Evolutionary conservation across 37 sponge, comb jelly and placozoan genomes (phyloP).

Genomic region (Ephydatia muelleri): DNA sequence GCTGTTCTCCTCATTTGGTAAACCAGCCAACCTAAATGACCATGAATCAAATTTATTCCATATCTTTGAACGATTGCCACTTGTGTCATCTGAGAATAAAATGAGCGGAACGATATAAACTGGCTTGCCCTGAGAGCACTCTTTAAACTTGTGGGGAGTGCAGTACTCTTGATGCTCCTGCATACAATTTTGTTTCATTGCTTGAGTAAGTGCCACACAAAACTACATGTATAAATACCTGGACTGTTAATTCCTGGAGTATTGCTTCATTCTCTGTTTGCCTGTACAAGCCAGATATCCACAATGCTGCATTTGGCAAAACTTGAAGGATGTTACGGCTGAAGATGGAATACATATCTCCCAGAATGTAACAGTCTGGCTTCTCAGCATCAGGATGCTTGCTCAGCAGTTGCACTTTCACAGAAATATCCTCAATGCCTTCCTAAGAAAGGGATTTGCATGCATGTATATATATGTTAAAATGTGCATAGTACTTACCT

Average conservation of each 20-base stretch:
- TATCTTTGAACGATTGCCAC: conserved; percentile 27
- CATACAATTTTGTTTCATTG: neutral
- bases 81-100: conserved; percentile 29
- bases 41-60: conserved; percentile 38
- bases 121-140: neutral
- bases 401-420: neutral
- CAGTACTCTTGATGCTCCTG: neutral
- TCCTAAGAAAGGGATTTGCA: neutral
- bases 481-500: neutral
- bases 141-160: conserved; percentile 10
- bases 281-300: neutral
- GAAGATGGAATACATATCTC: conserved; percentile 1
- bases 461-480: neutral
- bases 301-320: neutral
- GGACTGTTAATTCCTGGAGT: neutral
- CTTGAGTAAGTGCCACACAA: neutral
- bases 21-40: conserved; percentile 15
- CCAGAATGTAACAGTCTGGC: neutral
- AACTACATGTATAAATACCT: neutral
- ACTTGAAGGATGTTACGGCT: neutral
- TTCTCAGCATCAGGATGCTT: neutral
- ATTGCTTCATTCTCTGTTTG: neutral
- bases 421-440: neutral
- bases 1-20: conserved; percentile 19
- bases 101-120: conserved; percentile 9